Percentiles rank a stretch among this genome's conserved stretches.
Evolutionary conservation across 2,113 vertebrate genomes (phyloP).

Genomic region (Clarias gariepinus): DNA sequence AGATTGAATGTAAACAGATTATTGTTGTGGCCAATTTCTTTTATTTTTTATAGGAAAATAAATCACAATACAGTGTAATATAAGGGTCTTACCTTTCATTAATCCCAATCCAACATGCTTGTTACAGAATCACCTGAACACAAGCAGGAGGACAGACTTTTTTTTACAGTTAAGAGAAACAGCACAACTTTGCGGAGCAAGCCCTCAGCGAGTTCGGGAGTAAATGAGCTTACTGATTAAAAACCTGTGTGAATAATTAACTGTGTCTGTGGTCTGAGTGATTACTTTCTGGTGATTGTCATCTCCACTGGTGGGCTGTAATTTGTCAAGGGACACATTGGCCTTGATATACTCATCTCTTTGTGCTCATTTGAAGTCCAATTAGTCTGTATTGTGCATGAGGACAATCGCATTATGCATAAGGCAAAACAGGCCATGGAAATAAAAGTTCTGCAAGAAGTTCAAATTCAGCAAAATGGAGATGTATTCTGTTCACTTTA

Average conservation of each 20-base stretch:
- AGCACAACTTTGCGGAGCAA: not conserved
- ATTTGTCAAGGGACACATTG: not conserved
- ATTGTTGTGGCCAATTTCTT: not conserved
- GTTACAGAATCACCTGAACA: not conserved
- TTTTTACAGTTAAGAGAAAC: not conserved
- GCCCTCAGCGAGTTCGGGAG: not conserved
- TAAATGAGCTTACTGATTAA: not conserved
- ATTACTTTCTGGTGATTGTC: conserved; percentile 10
- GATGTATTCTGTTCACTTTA: not conserved
- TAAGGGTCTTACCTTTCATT: not conserved
- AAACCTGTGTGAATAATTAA: not conserved
- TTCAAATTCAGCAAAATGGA: not conserved
- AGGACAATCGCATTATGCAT: not conserved
- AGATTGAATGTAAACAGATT: not conserved
- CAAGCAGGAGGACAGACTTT: not conserved
- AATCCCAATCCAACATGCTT: not conserved
- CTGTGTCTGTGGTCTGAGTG: not conserved
- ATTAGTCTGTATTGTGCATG: conserved; percentile 6
- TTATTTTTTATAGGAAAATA: not conserved
- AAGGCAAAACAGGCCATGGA: not conserved
- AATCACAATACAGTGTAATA: too few relatives aligned
- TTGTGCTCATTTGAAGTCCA: not conserved
- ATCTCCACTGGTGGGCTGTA: conserved; percentile 1
- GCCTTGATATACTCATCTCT: not conserved
- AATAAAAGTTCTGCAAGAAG: not conserved